Conservation (phyloP, 2,888 invertebrate genomes). For the Harmothoe impar region DNA sequence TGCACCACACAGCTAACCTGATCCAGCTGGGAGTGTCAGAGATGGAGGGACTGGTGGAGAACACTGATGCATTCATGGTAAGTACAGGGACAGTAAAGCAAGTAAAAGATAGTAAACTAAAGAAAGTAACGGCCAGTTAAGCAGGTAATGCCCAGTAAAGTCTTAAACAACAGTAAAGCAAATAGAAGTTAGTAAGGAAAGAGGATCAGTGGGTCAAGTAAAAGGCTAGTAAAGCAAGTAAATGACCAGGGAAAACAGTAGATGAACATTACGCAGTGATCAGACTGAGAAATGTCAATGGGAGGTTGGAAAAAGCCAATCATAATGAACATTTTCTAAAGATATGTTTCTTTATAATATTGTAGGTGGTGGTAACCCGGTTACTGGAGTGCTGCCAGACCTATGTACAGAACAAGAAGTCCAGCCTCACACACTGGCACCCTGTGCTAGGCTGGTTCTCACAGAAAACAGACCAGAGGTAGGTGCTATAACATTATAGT, state of each 20-base stretch:
- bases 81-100: conserved; percentile 67
- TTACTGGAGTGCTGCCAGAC: conserved; percentile 95
- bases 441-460: conserved; percentile 97
- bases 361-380: conserved; percentile 91
- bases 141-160: too few relatives aligned
- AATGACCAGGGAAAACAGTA: too few relatives aligned
- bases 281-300: too few relatives aligned
- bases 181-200: too few relatives aligned
- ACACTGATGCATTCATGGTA: conserved; percentile 82
- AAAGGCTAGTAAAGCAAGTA: too few relatives aligned
- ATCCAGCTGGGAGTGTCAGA: conserved; percentile 82
- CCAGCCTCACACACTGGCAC: conserved; percentile 98
- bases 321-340: neutral
- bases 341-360: conserved; percentile 67
- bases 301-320: too few relatives aligned
- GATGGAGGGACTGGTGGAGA: conserved; percentile 82
- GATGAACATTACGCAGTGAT: too few relatives aligned
- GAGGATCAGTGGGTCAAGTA: too few relatives aligned
- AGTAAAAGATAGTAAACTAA: too few relatives aligned
- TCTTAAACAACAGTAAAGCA: too few relatives aligned
- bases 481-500: too few relatives aligned
- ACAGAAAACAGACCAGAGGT: conserved; percentile 81
- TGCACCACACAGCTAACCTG: conserved; percentile 79
- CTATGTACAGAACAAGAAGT: conserved; percentile 93
- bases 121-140: too few relatives aligned